Evolutionary conservation across 2,113 vertebrate species (phyloP).

Genomic region (Narcine bancroftii): DNA sequence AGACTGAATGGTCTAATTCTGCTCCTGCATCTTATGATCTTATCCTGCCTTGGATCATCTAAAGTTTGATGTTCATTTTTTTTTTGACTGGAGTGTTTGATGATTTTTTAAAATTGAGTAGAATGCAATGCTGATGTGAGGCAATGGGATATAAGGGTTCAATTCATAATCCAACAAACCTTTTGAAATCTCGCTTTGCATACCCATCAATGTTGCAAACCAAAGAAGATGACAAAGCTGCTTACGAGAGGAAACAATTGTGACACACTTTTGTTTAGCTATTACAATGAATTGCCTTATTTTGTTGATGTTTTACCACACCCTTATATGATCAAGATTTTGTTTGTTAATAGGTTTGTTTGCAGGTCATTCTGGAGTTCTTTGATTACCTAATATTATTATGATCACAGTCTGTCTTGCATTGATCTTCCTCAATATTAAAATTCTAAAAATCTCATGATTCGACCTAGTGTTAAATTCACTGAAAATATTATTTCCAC

Average conservation of each 20-base stretch:
- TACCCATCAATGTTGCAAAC: not conserved
- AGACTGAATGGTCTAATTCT: too few species aligned
- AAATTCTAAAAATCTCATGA: not conserved
- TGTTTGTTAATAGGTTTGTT: not conserved
- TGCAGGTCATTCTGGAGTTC: not conserved
- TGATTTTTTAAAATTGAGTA: not conserved
- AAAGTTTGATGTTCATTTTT: not conserved
- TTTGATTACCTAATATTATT: not conserved
- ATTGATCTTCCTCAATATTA: not conserved
- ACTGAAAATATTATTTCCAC: conserved; percentile 6
- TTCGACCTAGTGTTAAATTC: not conserved
- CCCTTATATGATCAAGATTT: not conserved
- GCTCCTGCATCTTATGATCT: too few species aligned
- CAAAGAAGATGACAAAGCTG: not conserved
- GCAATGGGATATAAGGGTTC: not conserved
- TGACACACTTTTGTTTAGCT: not conserved
- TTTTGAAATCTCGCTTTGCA: not conserved
- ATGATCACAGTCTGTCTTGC: not conserved
- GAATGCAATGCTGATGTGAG: too few species aligned
- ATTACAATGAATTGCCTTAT: not conserved
- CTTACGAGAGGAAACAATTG: not conserved
- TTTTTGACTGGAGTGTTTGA: not conserved
- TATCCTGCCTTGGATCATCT: not conserved
- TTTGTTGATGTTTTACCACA: not conserved
- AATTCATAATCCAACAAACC: not conserved